Percentiles rank a stretch among this genome's conserved stretches.
Conservation (phyloP, 2,888 invertebrate species). For the Himalopsyche tibetana region DNA sequence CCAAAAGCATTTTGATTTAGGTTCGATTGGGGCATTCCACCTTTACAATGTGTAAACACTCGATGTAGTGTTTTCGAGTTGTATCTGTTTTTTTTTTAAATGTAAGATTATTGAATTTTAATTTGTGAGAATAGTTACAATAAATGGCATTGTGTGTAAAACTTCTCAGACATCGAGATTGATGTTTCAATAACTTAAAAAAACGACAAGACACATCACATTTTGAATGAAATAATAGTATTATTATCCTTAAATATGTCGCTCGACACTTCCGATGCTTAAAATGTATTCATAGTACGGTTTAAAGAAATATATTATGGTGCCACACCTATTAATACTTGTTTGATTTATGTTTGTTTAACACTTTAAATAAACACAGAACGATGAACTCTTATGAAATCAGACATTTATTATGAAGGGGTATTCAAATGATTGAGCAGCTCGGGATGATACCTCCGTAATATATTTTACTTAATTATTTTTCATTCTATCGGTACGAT, state of each 20-base stretch:
- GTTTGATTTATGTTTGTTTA: background rate
- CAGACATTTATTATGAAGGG: too few species aligned
- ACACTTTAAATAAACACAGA: background rate
- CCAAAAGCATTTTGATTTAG: too few species aligned
- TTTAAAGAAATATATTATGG: background rate
- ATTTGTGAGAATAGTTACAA: background rate
- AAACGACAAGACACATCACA: constrained; percentile 17
- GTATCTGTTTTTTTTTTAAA: background rate
- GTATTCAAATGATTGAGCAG: background rate
- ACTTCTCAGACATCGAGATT: constrained; percentile 2
- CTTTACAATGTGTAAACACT: too few species aligned
- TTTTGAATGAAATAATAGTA: background rate
- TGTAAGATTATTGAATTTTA: background rate
- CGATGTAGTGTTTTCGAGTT: too few species aligned
- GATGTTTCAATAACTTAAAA: background rate
- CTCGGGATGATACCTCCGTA: background rate
- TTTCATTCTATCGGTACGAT: background rate
- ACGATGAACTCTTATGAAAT: too few species aligned
- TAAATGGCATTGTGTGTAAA: constrained; percentile 15
- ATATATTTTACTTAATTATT: background rate
- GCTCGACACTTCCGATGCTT: background rate
- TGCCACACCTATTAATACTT: background rate
- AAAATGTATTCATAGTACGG: too few species aligned
- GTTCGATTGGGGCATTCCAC: too few species aligned
- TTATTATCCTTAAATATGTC: too few species aligned